Evolutionary conservation across 1,140 invertebrate genomes (phyloP).

Genomic region (Pachypsylla venusta): DNA sequence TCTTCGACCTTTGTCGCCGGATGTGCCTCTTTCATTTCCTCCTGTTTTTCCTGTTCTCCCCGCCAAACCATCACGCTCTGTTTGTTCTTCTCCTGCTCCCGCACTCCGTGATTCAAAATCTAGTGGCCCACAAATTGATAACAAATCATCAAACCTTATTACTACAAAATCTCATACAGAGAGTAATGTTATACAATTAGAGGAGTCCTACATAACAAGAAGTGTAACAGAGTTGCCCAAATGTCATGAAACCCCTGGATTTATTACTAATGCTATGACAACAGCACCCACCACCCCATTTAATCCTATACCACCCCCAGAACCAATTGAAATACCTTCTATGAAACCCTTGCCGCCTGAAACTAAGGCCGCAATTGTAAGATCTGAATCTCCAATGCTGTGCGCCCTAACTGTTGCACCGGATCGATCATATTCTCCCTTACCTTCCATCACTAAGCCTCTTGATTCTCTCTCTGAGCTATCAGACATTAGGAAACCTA

Average conservation of each 20-base stretch:
- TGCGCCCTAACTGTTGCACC: slow-evolving; percentile 50
- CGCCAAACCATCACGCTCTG: background rate
- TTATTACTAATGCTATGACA: slow-evolving; percentile 3
- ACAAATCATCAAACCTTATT: background rate
- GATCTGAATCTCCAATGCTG: slow-evolving; percentile 37
- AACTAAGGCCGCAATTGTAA: slow-evolving; percentile 16
- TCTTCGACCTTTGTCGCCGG: slow-evolving; percentile 18
- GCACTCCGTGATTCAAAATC: background rate
- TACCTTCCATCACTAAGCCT: slow-evolving; percentile 14
- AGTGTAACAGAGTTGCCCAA: slow-evolving; percentile 8
- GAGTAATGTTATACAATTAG: background rate
- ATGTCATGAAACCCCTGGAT: background rate
- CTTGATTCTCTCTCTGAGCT: slow-evolving; percentile 7
- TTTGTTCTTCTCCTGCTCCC: slow-evolving; percentile 7
- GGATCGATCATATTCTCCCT: slow-evolving; percentile 40
- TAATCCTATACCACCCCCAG: background rate
- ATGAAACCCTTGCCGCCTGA: slow-evolving; percentile 18
- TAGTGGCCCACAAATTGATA: background rate
- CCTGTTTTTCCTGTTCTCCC: slow-evolving; percentile 20
- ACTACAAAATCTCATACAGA: background rate
- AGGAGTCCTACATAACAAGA: background rate
- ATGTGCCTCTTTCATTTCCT: slow-evolving; percentile 21
- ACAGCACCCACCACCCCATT: slow-evolving; percentile 6
- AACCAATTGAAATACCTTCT: slow-evolving; percentile 15
- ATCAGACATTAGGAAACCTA: background rate